Evolutionary conservation across 2,113 vertebrate species (phyloP), one percentile per base, ranked within the genome.

Genomic region (Stictonetta naevosa): DNA sequence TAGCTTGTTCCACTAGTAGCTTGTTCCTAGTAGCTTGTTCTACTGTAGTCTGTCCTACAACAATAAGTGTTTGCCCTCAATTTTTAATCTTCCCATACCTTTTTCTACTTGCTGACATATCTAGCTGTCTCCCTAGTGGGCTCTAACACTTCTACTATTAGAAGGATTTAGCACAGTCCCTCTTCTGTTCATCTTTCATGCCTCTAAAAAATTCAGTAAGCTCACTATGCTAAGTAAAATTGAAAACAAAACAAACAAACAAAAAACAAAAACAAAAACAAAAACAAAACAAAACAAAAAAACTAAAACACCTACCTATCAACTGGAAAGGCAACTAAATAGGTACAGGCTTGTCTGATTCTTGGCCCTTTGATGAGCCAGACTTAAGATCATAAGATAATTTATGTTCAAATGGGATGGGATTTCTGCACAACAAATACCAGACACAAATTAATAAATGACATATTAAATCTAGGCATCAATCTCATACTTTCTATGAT

Each of bases 41-140:
- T 64, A 10, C 13, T n/a, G 11, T 34, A 79, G 33, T 66, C 13
- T 31, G 16, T 36, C 53, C 60, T 58, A 62, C 58, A 79, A 16
- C 4, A 79, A 90, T 3, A 55, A 52, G 5, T 0, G 56, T 36
- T 14, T 5, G 2, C 20, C 10, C 1, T 15, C 2, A 36, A 36
- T 12, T 71, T 73, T 33, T 69, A 48, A 26, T n/a, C 5, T 59
- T 82, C 38, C 11, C 7, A 48, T 60, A 16, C 0, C 13, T 34
- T 60, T 64, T 72, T 44, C 13, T 60, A 42, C 10, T 42, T 34
- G n/a, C 10, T 89, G 31, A 8, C 56, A 52, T 82, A 73, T 91
- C 42, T 77, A 62, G 14, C 33, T 71, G 6, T 58, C 25, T 58
- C 29, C 29, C 17, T 40, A 73, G 31, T 1, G 6, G 68, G 17